These are phyloP conservation scores for Pycnonotus jocosus DNA, from an alignment of 2,113 vertebrate species.

Conservation along the genomic window DNA sequence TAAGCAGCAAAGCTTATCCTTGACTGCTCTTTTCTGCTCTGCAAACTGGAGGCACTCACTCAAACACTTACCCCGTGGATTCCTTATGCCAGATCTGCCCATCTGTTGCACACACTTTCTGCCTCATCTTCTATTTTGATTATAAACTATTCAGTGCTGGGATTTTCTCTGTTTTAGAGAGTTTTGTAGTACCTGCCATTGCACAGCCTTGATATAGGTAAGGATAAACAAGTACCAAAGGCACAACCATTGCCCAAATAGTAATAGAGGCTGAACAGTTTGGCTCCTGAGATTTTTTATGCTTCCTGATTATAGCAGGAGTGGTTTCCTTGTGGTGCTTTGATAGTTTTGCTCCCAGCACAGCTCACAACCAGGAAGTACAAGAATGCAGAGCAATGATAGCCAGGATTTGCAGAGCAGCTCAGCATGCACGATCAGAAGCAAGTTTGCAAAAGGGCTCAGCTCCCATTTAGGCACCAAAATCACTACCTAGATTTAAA, in stretches of 20 bases:
- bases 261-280: background rate
- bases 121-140: slow-evolving; percentile 29
- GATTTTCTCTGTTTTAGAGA: background rate
- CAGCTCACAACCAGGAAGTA: slow-evolving; percentile 52
- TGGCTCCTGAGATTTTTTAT: slow-evolving; percentile 40
- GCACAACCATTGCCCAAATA: background rate
- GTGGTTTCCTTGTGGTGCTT: slow-evolving; percentile 57
- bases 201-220: background rate
- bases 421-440: background rate
- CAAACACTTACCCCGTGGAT: slow-evolving; percentile 8
- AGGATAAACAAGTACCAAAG: background rate
- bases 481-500: background rate
- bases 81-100: slow-evolving; percentile 25
- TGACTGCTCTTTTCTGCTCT: slow-evolving; percentile 60
- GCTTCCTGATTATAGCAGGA: slow-evolving; percentile 57
- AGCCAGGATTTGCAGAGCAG: slow-evolving; percentile 56
- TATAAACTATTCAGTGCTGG: slow-evolving; percentile 17
- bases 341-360: slow-evolving; percentile 59
- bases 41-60: slow-evolving; percentile 40
- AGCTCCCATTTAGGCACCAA: slow-evolving; percentile 35
- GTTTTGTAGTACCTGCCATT: background rate
- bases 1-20: slow-evolving; percentile 55
- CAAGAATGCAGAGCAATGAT: slow-evolving; percentile 29
- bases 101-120: slow-evolving; percentile 51
- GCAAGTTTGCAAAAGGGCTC: slow-evolving; percentile 40